phyloP scores from a whole-genome alignment of 2,797 vertebrate species.

The Chlorospingus flavigularis region DNA sequence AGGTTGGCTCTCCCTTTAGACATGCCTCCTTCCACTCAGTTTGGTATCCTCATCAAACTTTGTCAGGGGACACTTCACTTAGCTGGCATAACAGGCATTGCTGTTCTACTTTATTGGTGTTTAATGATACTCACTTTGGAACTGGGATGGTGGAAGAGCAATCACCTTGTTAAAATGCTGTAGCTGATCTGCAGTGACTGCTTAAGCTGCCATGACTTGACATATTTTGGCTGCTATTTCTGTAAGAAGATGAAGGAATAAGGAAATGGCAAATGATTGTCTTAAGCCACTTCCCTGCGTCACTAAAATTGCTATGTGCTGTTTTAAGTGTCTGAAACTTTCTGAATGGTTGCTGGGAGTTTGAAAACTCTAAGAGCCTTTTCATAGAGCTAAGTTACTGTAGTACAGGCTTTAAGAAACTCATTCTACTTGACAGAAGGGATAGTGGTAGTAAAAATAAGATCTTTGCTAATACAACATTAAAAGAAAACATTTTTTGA shows the following conservation, averaged over 20 bases:
- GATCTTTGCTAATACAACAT: not conserved
- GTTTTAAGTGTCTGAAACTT: not conserved
- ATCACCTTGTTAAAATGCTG: not conserved
- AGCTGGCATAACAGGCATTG: not conserved
- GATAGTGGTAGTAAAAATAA: not conserved
- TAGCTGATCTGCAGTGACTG: not conserved
- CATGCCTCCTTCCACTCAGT: not conserved
- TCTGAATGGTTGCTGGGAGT: not conserved
- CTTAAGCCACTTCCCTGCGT: rapidly evolving
- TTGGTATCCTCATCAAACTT: not conserved
- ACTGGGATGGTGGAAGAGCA: not conserved
- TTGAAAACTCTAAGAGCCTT: not conserved
- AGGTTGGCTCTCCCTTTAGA: not conserved
- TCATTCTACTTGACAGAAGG: not conserved
- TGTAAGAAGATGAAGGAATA: not conserved
- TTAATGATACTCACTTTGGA: not conserved
- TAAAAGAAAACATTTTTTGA: not conserved
- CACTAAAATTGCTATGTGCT: not conserved
- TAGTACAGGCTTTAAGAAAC: not conserved
- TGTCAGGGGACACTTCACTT: not conserved
- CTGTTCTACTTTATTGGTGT: not conserved
- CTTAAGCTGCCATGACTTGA: not conserved
- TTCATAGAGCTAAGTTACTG: not conserved
- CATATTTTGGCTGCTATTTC: not conserved
- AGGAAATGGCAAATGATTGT: not conserved